Conservation (phyloP, 2,888 invertebrate species). For the Rhamphomyia laevipes region DNA sequence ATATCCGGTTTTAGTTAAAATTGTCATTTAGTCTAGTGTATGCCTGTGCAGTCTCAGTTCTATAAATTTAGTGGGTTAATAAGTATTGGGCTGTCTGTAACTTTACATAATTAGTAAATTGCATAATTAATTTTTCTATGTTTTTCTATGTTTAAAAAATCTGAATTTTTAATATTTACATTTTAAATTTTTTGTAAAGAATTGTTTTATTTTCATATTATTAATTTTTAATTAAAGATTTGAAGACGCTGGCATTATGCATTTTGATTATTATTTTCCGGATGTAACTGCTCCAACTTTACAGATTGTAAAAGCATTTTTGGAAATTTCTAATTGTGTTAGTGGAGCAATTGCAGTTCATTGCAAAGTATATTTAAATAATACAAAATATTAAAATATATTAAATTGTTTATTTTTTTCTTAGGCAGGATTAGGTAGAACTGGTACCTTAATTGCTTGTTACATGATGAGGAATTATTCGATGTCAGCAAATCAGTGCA, state of each 20-base stretch:
- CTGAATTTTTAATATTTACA: too few species aligned
- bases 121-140: too few species aligned
- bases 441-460: conserved; percentile 77
- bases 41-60: too few species aligned
- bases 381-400: too few species aligned
- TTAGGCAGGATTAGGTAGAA: conserved; percentile 78
- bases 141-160: too few species aligned
- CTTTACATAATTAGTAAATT: too few species aligned
- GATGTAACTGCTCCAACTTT: conserved; percentile 82
- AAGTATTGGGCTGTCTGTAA: too few species aligned
- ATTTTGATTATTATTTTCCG: conserved; percentile 77
- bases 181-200: not conserved
- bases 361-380: conserved; percentile 56
- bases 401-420: too few species aligned
- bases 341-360: conserved; percentile 76
- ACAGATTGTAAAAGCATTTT: conserved; percentile 63
- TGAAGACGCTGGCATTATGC: conserved; percentile 63
- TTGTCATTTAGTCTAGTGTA: too few species aligned
- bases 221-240: too few species aligned
- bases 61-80: too few species aligned
- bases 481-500: conserved; percentile 70
- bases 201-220: not conserved
- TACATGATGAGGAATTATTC: conserved; percentile 77
- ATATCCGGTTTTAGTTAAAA: too few species aligned
- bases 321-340: conserved; percentile 64